phyloP scores from a whole-genome alignment of 2,888 invertebrate genomes.

The Lithophane leautieri region DNA sequence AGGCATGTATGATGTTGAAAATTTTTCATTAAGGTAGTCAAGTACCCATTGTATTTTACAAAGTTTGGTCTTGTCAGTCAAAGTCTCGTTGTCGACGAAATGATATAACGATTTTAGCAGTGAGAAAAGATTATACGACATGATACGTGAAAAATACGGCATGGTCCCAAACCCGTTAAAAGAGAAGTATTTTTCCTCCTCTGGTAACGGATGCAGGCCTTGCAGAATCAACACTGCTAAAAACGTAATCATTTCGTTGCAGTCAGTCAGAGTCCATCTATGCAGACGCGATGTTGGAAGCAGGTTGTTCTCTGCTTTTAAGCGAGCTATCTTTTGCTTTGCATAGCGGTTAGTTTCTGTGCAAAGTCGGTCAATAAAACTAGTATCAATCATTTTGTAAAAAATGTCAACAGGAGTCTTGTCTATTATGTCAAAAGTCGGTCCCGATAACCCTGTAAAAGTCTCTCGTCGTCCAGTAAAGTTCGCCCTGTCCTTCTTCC shows the following conservation, averaged over 20 bases:
- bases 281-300: background rate
- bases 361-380: background rate
- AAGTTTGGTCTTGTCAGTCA: too few relatives aligned
- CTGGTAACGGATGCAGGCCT: background rate
- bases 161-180: constrained; percentile 64
- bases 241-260: background rate
- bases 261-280: background rate
- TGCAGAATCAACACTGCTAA: background rate
- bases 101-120: constrained; percentile 32
- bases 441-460: too few relatives aligned
- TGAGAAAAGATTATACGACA: too few relatives aligned
- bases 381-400: background rate
- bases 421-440: too few relatives aligned
- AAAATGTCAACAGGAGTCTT: background rate
- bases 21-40: too few relatives aligned
- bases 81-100: constrained; percentile 39
- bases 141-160: constrained; percentile 57
- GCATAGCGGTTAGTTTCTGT: background rate
- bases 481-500: background rate
- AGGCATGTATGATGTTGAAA: too few relatives aligned
- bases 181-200: constrained; percentile 30
- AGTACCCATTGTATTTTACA: too few relatives aligned
- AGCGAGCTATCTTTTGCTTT: background rate
- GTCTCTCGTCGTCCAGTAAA: too few relatives aligned
- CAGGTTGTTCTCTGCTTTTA: background rate